Percentiles rank a stretch among this genome's conserved stretches.
Evolutionary conservation across 2,888 invertebrate genomes (phyloP).

Genomic region (Rotaria sp.): DNA sequence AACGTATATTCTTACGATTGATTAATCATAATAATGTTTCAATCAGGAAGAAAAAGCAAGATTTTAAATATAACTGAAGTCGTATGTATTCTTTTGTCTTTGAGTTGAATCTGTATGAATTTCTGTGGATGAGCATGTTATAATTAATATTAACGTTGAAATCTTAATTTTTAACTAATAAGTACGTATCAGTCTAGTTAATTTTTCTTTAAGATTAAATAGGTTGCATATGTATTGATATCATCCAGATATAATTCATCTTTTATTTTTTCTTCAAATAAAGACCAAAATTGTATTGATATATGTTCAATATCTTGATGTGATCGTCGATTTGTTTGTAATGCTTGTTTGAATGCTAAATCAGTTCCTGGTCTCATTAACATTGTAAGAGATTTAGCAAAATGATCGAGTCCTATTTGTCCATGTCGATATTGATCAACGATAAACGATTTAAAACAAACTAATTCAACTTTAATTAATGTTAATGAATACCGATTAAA

Average conservation of each 20-base stretch:
- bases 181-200: no score
- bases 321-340: not conserved
- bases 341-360: not conserved
- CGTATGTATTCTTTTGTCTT: no score
- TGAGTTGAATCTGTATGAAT: no score
- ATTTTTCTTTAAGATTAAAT: constrained; percentile 16
- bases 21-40: no score
- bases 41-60: no score
- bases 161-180: no score
- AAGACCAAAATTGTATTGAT: not conserved
- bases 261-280: not conserved
- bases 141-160: no score
- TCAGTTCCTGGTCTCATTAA: not conserved
- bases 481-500: not conserved
- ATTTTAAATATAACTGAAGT: no score
- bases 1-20: no score
- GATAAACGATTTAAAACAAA: not conserved
- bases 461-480: not conserved
- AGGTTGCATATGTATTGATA: not conserved
- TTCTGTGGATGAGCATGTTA: no score
- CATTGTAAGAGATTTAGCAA: not conserved
- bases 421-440: not conserved
- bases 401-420: not conserved
- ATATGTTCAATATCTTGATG: not conserved
- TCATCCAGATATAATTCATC: not conserved